Base-by-base conservation (phyloP, 2,888 invertebrate species). In the Clistopyga incitator region DNA sequence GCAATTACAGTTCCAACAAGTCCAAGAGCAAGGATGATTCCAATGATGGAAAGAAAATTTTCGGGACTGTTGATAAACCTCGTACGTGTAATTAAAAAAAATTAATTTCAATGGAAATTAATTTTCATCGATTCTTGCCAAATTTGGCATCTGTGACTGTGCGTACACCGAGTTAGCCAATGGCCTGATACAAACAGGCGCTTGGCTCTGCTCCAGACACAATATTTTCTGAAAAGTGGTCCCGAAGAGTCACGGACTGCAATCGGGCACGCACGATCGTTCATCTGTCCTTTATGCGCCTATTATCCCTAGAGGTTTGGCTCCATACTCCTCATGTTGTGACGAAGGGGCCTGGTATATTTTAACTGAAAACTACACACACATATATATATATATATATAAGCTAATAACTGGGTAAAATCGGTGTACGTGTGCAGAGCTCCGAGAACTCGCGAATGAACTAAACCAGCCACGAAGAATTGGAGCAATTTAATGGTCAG, bases 321-420 rank as follows among this genome's bases (percentile, higher is more conserved):
- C 15, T 15, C 29, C 15, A 15, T 23, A 4, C 0, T 29, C n/a
- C 6, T 15, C n/a, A 2, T 45, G 45, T 56, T 20, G 20, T 45
- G 15, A 71, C 20, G 20, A 71, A 18, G 34, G 3, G 34, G 29
- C 56, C 56, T 25, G 6, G 50, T 52, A 47, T 64, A 71, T 71
- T 81, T 56, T 34, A 61, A 54, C 70, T 64, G 47, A 71, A 71
- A 71, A 64, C 25, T 15, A 74, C 15, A 79, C 59, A 61, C 38
- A 47, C 54, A 15, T 15, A 79, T 13, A 79, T 56, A 61, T 47
- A 47, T 6, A 79, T 45, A 79, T 67, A 61, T 38, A 47, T 64
- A 15, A 61, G 15, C 45, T 68, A 38, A 78, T 72, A 65, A 59
- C 38, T 34, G 59, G 50, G 47, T 50, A 13, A 10, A 54, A 38